A percentile compares a stretch with the other conserved stretches of the same genome.
phyloP scores from a whole-genome alignment of 2,888 invertebrate species.

The Nephrotoma flavescens region DNA sequence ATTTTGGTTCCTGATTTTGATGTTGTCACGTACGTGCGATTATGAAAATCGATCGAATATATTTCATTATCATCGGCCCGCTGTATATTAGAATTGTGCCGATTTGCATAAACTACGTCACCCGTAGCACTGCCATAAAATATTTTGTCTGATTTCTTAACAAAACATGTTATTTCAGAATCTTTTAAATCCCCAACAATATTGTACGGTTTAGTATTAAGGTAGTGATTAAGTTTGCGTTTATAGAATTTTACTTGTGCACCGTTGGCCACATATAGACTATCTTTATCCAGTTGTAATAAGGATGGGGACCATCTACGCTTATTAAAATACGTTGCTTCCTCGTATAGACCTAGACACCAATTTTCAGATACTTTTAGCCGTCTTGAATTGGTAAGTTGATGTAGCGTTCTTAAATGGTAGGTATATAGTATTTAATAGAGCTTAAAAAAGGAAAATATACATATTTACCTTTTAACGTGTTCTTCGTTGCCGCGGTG shows the following conservation, averaged over 20 bases:
- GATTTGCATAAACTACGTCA: conserved; percentile 21
- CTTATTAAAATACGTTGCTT: conserved; percentile 31
- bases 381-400: conserved; percentile 23
- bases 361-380: conserved; percentile 37
- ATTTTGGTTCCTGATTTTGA: conserved; percentile 22
- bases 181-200: conserved; percentile 18
- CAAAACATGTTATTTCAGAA: conserved; percentile 24
- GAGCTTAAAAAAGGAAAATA: background rate
- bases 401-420: conserved; percentile 20
- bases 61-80: conserved; percentile 23
- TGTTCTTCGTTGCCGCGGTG: conserved; percentile 13
- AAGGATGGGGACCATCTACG: conserved; percentile 37
- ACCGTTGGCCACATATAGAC: conserved; percentile 39
- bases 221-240: conserved; percentile 22
- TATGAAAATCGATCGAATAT: conserved; percentile 23
- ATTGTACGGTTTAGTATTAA: conserved; percentile 22
- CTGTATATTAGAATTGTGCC: conserved; percentile 19
- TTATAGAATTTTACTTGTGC: conserved; percentile 23
- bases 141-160: conserved; percentile 21
- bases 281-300: conserved; percentile 34
- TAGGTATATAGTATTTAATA: background rate
- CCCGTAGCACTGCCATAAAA: conserved; percentile 26
- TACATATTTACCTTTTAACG: background rate
- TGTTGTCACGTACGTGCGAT: conserved; percentile 20
- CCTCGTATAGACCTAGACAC: conserved; percentile 37